Evolutionary conservation across 30 jellyfish, hydroid and myxozoan species (phyloP), one percentile per base, ranked within the genome.

Genomic region (Catostylus mosaicus): DNA sequence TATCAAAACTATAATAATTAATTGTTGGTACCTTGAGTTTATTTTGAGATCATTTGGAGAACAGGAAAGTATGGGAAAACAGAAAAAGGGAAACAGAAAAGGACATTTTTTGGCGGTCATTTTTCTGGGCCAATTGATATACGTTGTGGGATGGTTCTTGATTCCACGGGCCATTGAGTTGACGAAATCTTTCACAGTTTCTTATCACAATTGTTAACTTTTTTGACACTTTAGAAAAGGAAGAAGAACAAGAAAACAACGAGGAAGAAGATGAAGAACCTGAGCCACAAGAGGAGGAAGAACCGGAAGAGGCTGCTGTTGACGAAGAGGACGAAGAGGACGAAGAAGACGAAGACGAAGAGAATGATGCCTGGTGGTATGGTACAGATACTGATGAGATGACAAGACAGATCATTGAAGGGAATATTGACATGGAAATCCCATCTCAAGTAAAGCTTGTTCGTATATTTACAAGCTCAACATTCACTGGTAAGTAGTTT

Each of bases 401-500:
- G 23, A 86, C 69, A 12, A 75, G 67, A 22, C 56, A 30, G 18
- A 83, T 83, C 14, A 29, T 83, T 60, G 72, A 59, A 3, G 97
- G 97, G 43, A 38, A 71, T 33, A 54, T 84, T 34, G 93, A 84
- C 56, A 78, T 84, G 32, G 93, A 84, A 48, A 78, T 90, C 4
- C 97, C 97, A 36, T 78, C 97, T 10, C 96, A 83, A 78, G 96
- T 66, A 7, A 90, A 68, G 26, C 51, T 90, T 30, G 97, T 90
- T 54, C 60, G 97, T 51, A 90, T 90, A 20, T 90, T 90, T 43
- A 90, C 97, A 34, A 90, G 97, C 82, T 90, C 97, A 18, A 90
- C 97, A n/a, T 90, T 90, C 87, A 90, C 97, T n/a, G 97, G 97
- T 90, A 84, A 9, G 89, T 43, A 50, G 2, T 50, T n/a, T n/a